A percentile compares a stretch with the other conserved stretches of the same genome.
phyloP scores from a whole-genome alignment of 1,140 invertebrate genomes.

The Lysiphlebus fabarum region DNA sequence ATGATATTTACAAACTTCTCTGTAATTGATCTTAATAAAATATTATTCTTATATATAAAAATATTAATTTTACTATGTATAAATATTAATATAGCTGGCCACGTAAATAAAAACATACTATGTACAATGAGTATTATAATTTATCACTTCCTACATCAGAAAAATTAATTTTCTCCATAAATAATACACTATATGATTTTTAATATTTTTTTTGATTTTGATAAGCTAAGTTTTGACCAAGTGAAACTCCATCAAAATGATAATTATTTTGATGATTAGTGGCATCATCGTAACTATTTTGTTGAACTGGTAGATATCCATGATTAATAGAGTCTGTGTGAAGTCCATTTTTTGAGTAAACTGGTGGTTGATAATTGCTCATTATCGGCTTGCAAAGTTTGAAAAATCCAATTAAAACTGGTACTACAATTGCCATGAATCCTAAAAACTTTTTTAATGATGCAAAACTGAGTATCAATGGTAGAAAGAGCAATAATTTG shows the following conservation, averaged over 20 bases:
- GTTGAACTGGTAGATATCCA: conserved; percentile 19
- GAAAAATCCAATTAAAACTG: conserved; percentile 75
- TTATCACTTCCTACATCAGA: too few relatives aligned
- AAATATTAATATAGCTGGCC: conserved; percentile 1
- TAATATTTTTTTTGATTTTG: conserved; percentile 63
- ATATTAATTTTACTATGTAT: too few relatives aligned
- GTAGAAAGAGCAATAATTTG: conserved; percentile 75
- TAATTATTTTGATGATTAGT: conserved; percentile 40
- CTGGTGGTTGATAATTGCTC: conserved; percentile 46
- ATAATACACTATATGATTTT: not conserved
- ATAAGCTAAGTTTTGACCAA: conserved; percentile 66
- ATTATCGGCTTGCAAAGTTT: conserved; percentile 66
- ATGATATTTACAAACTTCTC: too few relatives aligned
- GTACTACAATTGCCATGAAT: conserved; percentile 71
- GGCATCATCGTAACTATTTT: conserved; percentile 25
- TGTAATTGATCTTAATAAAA: too few relatives aligned
- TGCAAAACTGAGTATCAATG: conserved; percentile 74
- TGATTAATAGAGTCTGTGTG: conserved; percentile 49
- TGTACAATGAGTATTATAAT: too few relatives aligned
- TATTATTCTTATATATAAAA: too few relatives aligned
- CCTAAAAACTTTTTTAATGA: conserved; percentile 81
- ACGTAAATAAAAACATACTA: not conserved
- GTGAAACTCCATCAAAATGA: conserved; percentile 57
- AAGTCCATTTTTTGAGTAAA: conserved; percentile 58
- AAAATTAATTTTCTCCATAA: too few relatives aligned